phyloP scores from a whole-genome alignment of 1,140 invertebrate species.

The Leptinotarsa lineolata region DNA sequence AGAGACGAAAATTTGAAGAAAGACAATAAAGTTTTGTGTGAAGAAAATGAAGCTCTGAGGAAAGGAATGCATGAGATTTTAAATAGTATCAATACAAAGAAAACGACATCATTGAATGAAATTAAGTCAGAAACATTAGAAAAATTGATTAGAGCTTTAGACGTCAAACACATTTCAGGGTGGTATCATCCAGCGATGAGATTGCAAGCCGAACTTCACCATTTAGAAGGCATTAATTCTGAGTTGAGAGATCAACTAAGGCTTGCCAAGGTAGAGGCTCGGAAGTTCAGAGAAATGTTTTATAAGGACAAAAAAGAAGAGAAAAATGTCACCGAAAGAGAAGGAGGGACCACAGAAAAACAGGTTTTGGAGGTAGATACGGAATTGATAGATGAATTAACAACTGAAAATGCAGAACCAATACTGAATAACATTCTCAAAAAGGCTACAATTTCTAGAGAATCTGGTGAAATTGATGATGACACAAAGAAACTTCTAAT shows the following conservation, averaged over 20 bases:
- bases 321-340: background rate
- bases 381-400: background rate
- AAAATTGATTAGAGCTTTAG: constrained; percentile 65
- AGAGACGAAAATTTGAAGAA: constrained; percentile 51
- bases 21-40: constrained; percentile 61
- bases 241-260: constrained; percentile 60
- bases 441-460: background rate
- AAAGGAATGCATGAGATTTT: constrained; percentile 72
- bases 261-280: constrained; percentile 25
- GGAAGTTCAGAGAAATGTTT: constrained; percentile 13
- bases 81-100: constrained; percentile 63
- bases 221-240: constrained; percentile 63
- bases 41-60: constrained; percentile 74
- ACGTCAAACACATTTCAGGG: constrained; percentile 69
- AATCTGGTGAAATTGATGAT: background rate
- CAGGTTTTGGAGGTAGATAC: background rate
- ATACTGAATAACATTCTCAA: constrained; percentile 18
- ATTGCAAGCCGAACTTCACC: constrained; percentile 68
- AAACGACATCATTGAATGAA: constrained; percentile 56
- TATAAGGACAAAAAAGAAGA: background rate
- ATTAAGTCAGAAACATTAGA: constrained; percentile 63
- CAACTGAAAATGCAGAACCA: constrained; percentile 15
- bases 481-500: background rate
- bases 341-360: background rate
- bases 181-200: constrained; percentile 79